These are phyloP conservation scores for Pomacea canaliculata DNA, from an alignment of 2,888 invertebrate genomes.

Conservation along the genomic window DNA sequence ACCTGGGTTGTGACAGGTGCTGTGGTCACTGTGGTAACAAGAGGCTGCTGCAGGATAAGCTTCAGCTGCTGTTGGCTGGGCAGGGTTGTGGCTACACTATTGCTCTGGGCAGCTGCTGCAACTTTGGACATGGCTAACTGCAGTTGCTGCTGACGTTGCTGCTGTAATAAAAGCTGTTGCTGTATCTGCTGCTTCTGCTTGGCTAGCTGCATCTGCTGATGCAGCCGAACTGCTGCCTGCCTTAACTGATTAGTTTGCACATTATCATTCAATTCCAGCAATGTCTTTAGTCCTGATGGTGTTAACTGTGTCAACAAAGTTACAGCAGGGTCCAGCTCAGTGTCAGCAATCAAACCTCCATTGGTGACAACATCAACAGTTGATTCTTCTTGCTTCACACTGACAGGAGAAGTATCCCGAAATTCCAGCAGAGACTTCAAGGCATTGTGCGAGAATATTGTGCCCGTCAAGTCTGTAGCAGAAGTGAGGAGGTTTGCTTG, in stretches of 20 bases:
- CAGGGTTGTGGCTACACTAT: constrained; percentile 14
- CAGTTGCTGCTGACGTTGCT: constrained; percentile 46
- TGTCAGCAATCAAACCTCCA: constrained; percentile 15
- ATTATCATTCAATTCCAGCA: constrained; percentile 28
- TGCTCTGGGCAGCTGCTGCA: constrained; percentile 21
- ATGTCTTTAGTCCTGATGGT: constrained; percentile 27
- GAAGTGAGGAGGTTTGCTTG: constrained; percentile 23
- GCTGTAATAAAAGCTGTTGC: constrained; percentile 40
- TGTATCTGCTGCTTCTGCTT: constrained; percentile 38
- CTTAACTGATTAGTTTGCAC: constrained; percentile 35
- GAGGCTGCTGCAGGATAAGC: constrained; percentile 50
- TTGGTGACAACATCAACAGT: background rate
- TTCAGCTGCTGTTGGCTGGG: constrained; percentile 49
- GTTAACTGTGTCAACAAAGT: constrained; percentile 23
- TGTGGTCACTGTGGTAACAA: constrained; percentile 30
- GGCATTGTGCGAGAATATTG: constrained; percentile 22
- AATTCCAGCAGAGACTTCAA: constrained; percentile 26
- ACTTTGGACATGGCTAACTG: constrained; percentile 38
- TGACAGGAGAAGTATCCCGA: background rate
- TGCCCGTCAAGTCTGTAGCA: constrained; percentile 1
- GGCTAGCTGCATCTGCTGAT: constrained; percentile 35
- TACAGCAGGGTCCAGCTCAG: constrained; percentile 29
- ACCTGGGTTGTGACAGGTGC: constrained; percentile 18
- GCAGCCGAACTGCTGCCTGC: constrained; percentile 34
- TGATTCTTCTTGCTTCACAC: constrained; percentile 7